Evolutionary conservation across 2,888 invertebrate species (phyloP).

Genomic region (Mystacides longicornis): DNA sequence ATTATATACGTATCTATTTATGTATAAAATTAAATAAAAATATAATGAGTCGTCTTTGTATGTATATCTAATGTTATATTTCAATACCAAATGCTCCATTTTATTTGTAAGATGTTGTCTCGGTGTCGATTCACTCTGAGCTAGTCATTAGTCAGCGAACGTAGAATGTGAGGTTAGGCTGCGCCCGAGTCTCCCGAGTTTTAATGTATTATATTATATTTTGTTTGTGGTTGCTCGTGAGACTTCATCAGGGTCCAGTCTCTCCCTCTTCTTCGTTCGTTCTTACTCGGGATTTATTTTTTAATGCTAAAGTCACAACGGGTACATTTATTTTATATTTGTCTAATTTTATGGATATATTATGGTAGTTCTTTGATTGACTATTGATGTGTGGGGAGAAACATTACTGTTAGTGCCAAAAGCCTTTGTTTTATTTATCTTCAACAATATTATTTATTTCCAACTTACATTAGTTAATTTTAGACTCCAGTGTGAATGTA

Average conservation of each 20-base stretch:
- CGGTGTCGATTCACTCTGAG: constrained; percentile 30
- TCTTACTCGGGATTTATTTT: constrained; percentile 19
- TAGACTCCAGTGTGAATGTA: constrained; percentile 40
- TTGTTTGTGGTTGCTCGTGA: constrained; percentile 5
- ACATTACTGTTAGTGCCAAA: constrained; percentile 49
- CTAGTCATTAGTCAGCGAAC: constrained; percentile 43
- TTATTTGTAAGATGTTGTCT: constrained; percentile 15
- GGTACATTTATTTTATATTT: constrained; percentile 25
- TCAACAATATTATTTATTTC: constrained; percentile 11
- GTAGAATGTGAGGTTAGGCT: neutral
- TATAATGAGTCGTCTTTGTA: constrained; percentile 18
- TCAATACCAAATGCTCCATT: constrained; percentile 22
- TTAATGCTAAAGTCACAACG: constrained; percentile 26
- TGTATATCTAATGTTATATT: constrained; percentile 10
- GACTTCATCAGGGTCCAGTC: neutral
- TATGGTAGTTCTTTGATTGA: too few relatives aligned
- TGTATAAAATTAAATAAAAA: constrained; percentile 3
- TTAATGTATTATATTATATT: constrained; percentile 17
- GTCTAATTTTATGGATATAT: constrained; percentile 17
- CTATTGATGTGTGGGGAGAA: constrained; percentile 19
- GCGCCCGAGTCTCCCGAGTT: neutral
- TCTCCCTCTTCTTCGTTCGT: constrained; percentile 10
- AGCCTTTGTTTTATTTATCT: constrained; percentile 38
- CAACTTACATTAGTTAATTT: neutral
- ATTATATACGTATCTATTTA: neutral